phyloP scores from a whole-genome alignment of 53 echinoderm and acorn worm species.

The Henricia sp. region DNA sequence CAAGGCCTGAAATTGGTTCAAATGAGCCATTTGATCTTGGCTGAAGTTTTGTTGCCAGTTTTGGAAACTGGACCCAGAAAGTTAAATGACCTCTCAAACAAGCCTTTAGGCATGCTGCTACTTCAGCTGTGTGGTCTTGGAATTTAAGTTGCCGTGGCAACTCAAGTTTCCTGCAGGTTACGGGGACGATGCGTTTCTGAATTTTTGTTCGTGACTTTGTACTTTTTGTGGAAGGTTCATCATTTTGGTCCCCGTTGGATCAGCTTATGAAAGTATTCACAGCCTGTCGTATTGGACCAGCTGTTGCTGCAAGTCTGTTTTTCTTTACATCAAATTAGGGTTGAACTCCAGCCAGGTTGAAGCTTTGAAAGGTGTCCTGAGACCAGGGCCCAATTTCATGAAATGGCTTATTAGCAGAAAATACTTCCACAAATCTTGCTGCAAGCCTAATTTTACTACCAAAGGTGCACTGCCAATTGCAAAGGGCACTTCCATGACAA shows the following conservation, averaged over 20 bases:
- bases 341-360: slow-evolving; percentile 38
- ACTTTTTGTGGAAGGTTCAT: background rate
- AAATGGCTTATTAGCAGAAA: background rate
- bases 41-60: no score
- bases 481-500: no score
- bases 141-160: slow-evolving; percentile 20
- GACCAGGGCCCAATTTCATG: background rate
- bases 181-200: slow-evolving; percentile 15
- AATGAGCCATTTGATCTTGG: slow-evolving; percentile 26
- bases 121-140: slow-evolving; percentile 43
- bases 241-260: no score
- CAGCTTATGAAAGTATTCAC: slow-evolving; percentile 26
- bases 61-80: slow-evolving; percentile 27
- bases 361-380: background rate
- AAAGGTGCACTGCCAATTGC: no score
- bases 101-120: slow-evolving; percentile 9
- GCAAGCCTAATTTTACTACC: no score
- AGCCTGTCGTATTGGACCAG: slow-evolving; percentile 24
- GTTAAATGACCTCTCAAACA: slow-evolving; percentile 46
- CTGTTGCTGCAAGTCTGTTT: slow-evolving; percentile 30
- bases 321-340: background rate
- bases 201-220: no score
- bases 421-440: no score
- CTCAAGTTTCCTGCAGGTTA: background rate
- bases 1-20: background rate